Percentiles rank a stretch among this genome's conserved stretches.
Conservation (phyloP, 53 echinoderm and acorn worm species). For the Henricia sp. region DNA sequence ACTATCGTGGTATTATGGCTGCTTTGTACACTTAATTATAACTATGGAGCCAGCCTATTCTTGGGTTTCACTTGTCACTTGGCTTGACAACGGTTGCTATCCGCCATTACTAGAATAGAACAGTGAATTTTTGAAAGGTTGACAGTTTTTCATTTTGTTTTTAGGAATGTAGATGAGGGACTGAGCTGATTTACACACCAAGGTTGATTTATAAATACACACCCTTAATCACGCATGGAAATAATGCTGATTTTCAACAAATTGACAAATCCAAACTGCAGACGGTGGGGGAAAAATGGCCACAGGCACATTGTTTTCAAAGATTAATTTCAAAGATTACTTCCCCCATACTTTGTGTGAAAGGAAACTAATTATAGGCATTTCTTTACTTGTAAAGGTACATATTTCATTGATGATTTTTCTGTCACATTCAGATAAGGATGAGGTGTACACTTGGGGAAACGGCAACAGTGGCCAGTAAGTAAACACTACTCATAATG, state of each 20-base stretch:
- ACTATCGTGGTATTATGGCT: no score
- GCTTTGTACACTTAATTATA: no score
- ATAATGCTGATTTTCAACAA: background rate
- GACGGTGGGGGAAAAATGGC: background rate
- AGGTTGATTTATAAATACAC: no score
- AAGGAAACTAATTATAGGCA: background rate
- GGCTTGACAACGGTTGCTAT: no score
- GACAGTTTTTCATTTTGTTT: no score
- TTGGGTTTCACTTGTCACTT: no score
- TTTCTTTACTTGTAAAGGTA: background rate
- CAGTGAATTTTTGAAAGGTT: no score
- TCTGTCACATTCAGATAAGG: constrained; percentile 62
- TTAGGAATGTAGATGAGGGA: no score
- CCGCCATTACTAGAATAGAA: no score
- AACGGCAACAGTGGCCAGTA: constrained; percentile 98
- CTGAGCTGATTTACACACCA: no score
- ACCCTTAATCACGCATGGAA: background rate
- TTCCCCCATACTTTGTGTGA: background rate
- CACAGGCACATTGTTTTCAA: background rate
- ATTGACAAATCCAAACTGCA: background rate
- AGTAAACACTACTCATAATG: constrained; percentile 23
- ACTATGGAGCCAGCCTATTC: no score
- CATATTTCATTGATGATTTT: background rate
- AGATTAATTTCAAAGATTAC: background rate
- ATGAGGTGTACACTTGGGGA: constrained; percentile 87